A percentile compares a stretch with the other conserved stretches of the same genome.
phyloP scores from a whole-genome alignment of 2,113 vertebrate genomes.

The Ellobius talpinus region DNA sequence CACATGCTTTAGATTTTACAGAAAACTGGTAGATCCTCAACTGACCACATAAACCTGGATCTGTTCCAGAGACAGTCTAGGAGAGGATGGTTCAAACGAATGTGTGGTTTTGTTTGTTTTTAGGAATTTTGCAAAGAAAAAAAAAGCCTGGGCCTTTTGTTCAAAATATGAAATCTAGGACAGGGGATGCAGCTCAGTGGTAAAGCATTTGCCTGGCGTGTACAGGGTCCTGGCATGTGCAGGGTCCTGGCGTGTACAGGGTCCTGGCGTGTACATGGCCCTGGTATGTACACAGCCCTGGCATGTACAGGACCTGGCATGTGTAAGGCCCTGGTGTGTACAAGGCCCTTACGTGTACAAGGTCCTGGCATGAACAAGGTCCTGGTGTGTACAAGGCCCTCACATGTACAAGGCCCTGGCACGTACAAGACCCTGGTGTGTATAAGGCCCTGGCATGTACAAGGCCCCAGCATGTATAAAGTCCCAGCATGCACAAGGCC shows the following conservation, averaged over 20 bases:
- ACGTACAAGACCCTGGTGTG: accelerated
- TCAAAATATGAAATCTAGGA: background rate
- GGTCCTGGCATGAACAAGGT: no score
- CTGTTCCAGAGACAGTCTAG: background rate
- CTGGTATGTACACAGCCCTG: no score
- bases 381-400: no score
- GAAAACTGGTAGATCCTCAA: background rate
- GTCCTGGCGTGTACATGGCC: no score
- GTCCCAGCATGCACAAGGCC: no score
- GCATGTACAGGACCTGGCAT: no score
- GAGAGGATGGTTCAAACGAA: background rate
- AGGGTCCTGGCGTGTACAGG: no score
- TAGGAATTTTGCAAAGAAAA: background rate
- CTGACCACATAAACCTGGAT: background rate
- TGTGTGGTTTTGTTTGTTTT: background rate
- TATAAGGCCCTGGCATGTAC: no score
- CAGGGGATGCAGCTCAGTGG: background rate
- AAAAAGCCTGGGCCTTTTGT: background rate
- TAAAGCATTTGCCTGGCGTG: background rate
- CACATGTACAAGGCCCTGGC: background rate
- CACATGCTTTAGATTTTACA: background rate
- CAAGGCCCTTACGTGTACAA: background rate
- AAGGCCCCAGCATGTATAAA: accelerated
- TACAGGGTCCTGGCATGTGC: no score
- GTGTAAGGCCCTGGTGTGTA: accelerated